Conservation (phyloP, 2,113 vertebrate genomes). For the Entelurus aequoreus region DNA sequence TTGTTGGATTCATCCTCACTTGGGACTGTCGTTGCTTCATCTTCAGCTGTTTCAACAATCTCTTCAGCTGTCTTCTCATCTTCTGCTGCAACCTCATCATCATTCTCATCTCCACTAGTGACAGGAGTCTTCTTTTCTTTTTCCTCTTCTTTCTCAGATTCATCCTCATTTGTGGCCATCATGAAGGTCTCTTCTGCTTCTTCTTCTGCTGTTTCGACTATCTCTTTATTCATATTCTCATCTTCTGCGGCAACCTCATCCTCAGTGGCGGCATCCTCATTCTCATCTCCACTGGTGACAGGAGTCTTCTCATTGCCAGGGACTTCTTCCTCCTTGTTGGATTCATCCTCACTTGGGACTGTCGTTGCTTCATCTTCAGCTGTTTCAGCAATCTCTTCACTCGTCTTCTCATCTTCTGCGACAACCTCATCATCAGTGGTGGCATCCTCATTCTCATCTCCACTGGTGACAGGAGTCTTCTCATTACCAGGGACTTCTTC, state of each 20-base stretch:
- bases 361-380: too few relatives aligned
- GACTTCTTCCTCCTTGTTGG: too few relatives aligned
- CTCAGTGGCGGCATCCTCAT: too few relatives aligned
- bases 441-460: background rate
- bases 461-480: conserved; percentile 10
- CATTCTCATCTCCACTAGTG: conserved; percentile 2
- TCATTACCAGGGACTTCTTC: conserved; percentile 13
- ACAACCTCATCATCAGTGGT: background rate
- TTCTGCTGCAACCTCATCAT: conserved; percentile 6
- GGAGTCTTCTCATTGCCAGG: too few relatives aligned
- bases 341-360: too few relatives aligned
- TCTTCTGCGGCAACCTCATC: too few relatives aligned
- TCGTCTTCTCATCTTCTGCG: background rate
- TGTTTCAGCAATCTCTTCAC: conserved; percentile 1
- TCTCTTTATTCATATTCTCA: too few relatives aligned
- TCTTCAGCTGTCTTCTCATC: conserved; percentile 13
- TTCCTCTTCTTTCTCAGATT: background rate
- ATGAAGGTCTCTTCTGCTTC: too few relatives aligned
- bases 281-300: too few relatives aligned
- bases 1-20: conserved; percentile 6
- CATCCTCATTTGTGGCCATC: too few relatives aligned
- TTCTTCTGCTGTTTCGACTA: background rate
- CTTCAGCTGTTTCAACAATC: background rate
- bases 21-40: accelerated
- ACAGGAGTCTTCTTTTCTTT: background rate